Conservation (phyloP, 2,113 vertebrate genomes). For the Fulmarus glacialis region DNA sequence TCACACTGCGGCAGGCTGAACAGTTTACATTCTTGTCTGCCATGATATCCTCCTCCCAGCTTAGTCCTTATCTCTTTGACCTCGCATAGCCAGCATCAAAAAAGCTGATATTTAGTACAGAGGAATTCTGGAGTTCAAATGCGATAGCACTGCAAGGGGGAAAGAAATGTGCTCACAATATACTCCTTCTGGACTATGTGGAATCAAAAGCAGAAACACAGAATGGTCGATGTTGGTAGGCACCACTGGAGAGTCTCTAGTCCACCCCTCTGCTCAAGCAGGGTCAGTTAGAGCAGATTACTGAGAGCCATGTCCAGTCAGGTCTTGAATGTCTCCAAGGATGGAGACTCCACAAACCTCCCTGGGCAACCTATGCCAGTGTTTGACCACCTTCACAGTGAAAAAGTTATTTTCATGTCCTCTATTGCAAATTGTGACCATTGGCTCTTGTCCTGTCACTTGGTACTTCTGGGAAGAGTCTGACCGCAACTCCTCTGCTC, state of each 20-base stretch:
- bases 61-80: constrained; percentile 59
- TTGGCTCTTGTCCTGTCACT: neutral
- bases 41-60: constrained; percentile 15
- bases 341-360: neutral
- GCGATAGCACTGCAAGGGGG: neutral
- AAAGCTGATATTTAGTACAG: constrained; percentile 12
- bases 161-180: neutral
- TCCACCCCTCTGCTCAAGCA: neutral
- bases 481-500: neutral
- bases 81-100: constrained; percentile 11
- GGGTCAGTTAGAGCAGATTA: neutral
- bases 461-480: neutral
- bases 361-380: neutral
- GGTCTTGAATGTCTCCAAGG: neutral
- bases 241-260: neutral
- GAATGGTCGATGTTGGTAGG: neutral
- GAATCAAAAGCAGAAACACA: neutral
- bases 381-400: neutral
- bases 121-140: constrained; percentile 25
- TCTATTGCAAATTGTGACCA: neutral
- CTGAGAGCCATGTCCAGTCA: neutral
- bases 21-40: constrained; percentile 61
- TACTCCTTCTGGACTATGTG: neutral
- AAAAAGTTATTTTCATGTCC: neutral
- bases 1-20: neutral